Conservation (phyloP, 2,797 vertebrate genomes). For the Acanthornis magna region DNA sequence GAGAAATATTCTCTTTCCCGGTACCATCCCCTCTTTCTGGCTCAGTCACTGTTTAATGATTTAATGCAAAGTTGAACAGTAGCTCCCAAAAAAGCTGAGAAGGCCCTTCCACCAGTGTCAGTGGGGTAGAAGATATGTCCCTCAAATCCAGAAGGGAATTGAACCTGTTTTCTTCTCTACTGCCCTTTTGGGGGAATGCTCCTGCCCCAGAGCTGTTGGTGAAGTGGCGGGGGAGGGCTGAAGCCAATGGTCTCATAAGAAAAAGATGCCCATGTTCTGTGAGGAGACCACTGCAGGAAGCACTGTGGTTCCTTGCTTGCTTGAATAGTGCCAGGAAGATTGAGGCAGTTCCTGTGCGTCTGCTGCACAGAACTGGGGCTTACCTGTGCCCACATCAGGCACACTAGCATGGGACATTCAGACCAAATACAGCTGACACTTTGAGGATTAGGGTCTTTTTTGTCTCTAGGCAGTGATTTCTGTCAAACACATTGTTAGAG, state of each 20-base stretch:
- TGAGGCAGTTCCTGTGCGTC: background rate
- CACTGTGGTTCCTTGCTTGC: background rate
- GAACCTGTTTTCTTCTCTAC: background rate
- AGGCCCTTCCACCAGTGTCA: background rate
- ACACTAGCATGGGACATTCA: background rate
- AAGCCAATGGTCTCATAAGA: background rate
- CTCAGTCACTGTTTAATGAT: background rate
- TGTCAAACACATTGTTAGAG: background rate
- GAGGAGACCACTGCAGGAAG: background rate
- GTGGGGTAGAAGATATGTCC: background rate
- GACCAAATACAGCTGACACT: background rate
- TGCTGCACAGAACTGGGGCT: background rate
- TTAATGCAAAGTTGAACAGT: background rate
- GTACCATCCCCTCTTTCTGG: background rate
- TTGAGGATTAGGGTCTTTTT: background rate
- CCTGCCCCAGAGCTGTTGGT: background rate
- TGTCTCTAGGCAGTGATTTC: background rate
- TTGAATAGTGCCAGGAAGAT: background rate
- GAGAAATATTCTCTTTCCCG: background rate
- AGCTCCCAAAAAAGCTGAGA: background rate
- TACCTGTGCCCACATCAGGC: background rate
- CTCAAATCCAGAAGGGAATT: background rate
- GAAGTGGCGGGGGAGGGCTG: background rate
- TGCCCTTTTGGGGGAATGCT: background rate
- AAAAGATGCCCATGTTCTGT: background rate